A percentile compares a stretch with the other conserved stretches of the same genome.
phyloP scores from a whole-genome alignment of 2,888 invertebrate genomes.

The Andrena haemorrhoa region DNA sequence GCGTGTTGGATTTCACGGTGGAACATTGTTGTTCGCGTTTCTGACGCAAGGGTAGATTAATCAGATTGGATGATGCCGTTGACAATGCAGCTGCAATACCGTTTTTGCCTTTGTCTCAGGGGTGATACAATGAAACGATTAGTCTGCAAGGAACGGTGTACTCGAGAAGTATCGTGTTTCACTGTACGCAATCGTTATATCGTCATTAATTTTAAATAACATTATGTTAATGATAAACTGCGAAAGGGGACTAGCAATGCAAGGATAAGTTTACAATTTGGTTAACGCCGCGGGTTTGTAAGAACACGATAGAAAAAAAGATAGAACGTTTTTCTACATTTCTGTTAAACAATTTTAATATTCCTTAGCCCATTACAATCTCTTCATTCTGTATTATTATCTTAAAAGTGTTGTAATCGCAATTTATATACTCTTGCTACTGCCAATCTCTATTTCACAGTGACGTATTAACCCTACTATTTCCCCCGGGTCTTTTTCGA shows the following conservation, averaged over 20 bases:
- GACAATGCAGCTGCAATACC: slow-evolving; percentile 45
- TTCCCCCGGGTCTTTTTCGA: no score
- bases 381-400: no score
- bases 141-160: slow-evolving; percentile 16
- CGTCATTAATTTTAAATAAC: not conserved
- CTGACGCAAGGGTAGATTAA: slow-evolving; percentile 43
- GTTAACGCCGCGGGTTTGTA: not conserved
- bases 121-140: slow-evolving; percentile 25
- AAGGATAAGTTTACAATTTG: slow-evolving; percentile 27
- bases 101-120: slow-evolving; percentile 27
- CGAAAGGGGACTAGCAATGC: slow-evolving; percentile 1
- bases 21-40: slow-evolving; percentile 30
- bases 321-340: no score
- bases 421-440: no score
- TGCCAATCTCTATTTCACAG: no score
- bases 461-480: no score
- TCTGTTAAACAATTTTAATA: no score
- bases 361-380: no score
- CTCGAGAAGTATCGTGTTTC: slow-evolving; percentile 30
- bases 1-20: slow-evolving; percentile 38
- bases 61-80: slow-evolving; percentile 41
- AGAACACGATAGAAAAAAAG: no score
- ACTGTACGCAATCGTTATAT: not conserved
- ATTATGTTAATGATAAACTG: not conserved
- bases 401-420: no score